Conservation (phyloP, 2,888 invertebrate species). For the Hydroisotoma schaefferi region DNA sequence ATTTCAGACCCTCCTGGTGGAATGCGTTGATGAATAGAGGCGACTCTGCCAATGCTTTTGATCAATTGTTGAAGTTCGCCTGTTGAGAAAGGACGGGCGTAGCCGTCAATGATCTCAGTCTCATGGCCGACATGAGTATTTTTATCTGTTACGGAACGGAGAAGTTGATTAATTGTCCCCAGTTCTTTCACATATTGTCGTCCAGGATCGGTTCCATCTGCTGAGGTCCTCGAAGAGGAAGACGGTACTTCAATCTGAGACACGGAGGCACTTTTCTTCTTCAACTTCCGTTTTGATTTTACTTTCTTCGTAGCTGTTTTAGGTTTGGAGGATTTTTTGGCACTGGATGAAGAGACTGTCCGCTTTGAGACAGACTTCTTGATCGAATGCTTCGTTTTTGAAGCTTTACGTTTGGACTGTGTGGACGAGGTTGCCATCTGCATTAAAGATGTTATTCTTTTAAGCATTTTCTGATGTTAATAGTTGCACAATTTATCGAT, state of each 20-base stretch:
- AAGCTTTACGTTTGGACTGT: background rate
- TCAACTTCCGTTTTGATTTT: conserved; percentile 4
- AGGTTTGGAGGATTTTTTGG: background rate
- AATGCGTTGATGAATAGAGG: conserved; percentile 3
- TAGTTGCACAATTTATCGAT: too few species aligned
- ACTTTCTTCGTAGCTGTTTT: background rate
- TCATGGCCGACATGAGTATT: background rate
- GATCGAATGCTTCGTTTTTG: too few species aligned
- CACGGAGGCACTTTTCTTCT: conserved; percentile 2
- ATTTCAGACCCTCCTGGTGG: background rate
- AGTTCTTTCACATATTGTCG: conserved; percentile 1
- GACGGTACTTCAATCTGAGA: background rate
- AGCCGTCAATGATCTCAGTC: background rate
- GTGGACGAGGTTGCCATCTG: background rate
- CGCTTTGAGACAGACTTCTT: too few species aligned
- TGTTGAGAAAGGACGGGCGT: conserved; percentile 3
- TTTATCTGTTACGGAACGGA: conserved; percentile 6
- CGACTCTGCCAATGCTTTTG: conserved; percentile 4
- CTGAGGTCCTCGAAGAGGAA: background rate
- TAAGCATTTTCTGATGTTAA: background rate
- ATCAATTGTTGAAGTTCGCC: conserved; percentile 1
- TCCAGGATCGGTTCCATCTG: background rate
- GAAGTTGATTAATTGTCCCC: conserved; percentile 4
- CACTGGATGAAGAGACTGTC: too few species aligned
- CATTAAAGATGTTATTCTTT: background rate